Evolutionary conservation across 2,113 vertebrate species (phyloP).

Genomic region (Suricata suricatta): DNA sequence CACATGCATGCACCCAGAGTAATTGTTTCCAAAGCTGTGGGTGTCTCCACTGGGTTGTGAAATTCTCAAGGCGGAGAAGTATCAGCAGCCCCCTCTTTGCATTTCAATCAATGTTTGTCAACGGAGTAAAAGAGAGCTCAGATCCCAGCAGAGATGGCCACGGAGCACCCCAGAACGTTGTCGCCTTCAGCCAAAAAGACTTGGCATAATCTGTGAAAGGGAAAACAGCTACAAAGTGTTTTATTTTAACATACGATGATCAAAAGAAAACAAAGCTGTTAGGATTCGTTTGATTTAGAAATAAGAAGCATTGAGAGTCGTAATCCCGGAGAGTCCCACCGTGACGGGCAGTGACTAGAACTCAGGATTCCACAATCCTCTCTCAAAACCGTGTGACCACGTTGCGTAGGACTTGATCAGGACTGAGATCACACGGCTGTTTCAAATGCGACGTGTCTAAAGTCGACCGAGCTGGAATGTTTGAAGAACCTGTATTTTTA

Average conservation of each 20-base stretch:
- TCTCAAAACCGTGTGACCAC: not conserved
- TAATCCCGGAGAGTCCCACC: rapidly evolving
- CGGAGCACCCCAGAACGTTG: rapidly evolving
- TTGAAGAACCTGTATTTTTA: not conserved
- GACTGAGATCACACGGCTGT: too few relatives aligned
- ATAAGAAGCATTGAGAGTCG: not conserved
- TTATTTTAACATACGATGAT: not conserved
- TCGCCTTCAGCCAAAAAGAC: not conserved
- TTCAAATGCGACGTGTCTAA: not conserved
- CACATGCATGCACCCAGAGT: too few relatives aligned
- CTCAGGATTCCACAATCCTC: not conserved
- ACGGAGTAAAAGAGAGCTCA: not conserved
- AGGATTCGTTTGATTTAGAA: not conserved
- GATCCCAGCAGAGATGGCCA: not conserved
- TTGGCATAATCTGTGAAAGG: not conserved
- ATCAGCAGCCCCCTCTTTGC: not conserved
- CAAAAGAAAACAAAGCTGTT: not conserved
- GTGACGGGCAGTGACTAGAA: rapidly evolving
- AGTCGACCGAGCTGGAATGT: not conserved
- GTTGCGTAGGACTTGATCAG: not conserved
- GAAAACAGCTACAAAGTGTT: not conserved
- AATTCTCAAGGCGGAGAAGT: not conserved
- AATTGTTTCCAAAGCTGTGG: not conserved
- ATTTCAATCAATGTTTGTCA: not conserved
- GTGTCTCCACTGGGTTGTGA: not conserved